phyloP scores from a whole-genome alignment of 1,140 invertebrate genomes.

The Brachionus rubens region DNA sequence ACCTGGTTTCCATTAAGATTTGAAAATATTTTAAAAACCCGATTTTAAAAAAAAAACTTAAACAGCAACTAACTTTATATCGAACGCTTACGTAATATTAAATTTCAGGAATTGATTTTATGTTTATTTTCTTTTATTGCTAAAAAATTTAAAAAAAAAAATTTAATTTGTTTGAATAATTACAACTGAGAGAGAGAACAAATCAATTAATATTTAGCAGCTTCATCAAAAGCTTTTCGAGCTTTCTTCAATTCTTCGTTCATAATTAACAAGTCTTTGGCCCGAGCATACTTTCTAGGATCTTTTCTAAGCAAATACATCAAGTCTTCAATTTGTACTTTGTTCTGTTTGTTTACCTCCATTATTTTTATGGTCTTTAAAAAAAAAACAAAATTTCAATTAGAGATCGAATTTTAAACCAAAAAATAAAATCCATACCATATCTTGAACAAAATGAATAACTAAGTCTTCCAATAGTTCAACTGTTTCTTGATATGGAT shows the following conservation, averaged over 20 bases:
- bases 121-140: too few relatives aligned
- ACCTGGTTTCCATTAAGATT: too few relatives aligned
- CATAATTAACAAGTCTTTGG: constrained; percentile 89
- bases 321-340: constrained; percentile 95
- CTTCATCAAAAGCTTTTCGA: constrained; percentile 95
- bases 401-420: background rate
- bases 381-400: constrained; percentile 47
- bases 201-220: constrained; percentile 44
- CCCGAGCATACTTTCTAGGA: constrained; percentile 89
- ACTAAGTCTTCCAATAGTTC: constrained; percentile 95
- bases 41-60: too few relatives aligned
- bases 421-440: constrained; percentile 64
- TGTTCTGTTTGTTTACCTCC: constrained; percentile 88
- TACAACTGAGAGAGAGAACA: background rate
- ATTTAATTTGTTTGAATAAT: too few relatives aligned
- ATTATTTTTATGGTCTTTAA: constrained; percentile 78
- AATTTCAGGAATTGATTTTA: too few relatives aligned
- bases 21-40: too few relatives aligned
- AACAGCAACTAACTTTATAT: too few relatives aligned
- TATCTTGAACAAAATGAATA: constrained; percentile 95
- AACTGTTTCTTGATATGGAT: constrained; percentile 97
- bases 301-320: constrained; percentile 97
- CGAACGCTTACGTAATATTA: too few relatives aligned
- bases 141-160: too few relatives aligned
- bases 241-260: constrained; percentile 98